A percentile compares a stretch with the other conserved stretches of the same genome.
Conservation (phyloP, 2,113 vertebrate genomes). For the Apeltes quadracus region DNA sequence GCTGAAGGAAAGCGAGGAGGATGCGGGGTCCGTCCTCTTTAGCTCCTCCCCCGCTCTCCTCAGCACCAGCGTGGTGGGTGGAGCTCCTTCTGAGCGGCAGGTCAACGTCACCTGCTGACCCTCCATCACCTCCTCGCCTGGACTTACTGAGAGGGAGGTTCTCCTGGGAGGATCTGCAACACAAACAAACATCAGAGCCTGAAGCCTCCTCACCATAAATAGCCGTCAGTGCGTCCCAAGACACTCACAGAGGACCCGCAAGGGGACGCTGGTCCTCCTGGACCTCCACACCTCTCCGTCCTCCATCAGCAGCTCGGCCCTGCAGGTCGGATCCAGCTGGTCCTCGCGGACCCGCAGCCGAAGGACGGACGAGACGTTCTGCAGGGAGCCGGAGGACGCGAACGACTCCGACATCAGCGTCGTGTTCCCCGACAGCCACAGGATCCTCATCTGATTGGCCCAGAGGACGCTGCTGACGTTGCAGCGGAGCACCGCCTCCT, state of each 20-base stretch:
- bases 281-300: conserved; percentile 17
- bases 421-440: conserved; percentile 45
- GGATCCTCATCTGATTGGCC: conserved; percentile 46
- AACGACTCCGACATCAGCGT: conserved; percentile 1
- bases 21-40: conserved; percentile 1
- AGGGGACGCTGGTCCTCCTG: conserved; percentile 3
- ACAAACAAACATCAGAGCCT: not conserved
- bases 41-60: conserved; percentile 69
- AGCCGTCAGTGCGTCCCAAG: too few species aligned
- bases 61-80: conserved; percentile 68
- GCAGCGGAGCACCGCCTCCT: conserved; percentile 36
- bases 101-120: conserved; percentile 63
- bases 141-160: conserved; percentile 69
- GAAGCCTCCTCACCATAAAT: not conserved
- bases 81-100: conserved; percentile 57
- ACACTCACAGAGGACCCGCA: conserved; percentile 62
- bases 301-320: conserved; percentile 39
- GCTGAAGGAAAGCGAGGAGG: conserved; percentile 38
- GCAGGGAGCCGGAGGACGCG: conserved; percentile 29
- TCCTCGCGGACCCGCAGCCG: not conserved
- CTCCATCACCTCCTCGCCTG: conserved; percentile 64
- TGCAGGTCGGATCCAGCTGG: conserved; percentile 43
- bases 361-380: conserved; percentile 45
- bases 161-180: conserved; percentile 72
- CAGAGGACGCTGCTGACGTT: conserved; percentile 39